Percentiles rank a stretch among this genome's conserved stretches.
Evolutionary conservation across 2,113 vertebrate species (phyloP).

Genomic region (Microtus richardsoni): DNA sequence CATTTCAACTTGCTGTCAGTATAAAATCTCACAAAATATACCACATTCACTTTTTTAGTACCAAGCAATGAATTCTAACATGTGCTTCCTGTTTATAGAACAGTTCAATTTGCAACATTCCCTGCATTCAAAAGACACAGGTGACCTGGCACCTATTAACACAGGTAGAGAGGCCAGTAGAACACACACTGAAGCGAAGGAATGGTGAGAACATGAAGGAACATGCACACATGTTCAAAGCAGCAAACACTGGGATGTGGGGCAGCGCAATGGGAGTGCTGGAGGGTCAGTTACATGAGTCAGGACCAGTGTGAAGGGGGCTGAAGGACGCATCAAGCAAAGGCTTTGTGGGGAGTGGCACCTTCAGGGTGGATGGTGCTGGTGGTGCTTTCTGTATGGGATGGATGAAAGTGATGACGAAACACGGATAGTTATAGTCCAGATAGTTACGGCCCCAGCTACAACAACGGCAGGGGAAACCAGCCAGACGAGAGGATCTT

Average conservation of each 20-base stretch:
- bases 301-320: rapidly evolving
- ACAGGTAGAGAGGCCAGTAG: neutral
- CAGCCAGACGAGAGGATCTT: neutral
- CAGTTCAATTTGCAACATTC: neutral
- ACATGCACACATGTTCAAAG: neutral
- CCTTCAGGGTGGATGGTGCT: neutral
- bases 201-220: neutral
- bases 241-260: neutral
- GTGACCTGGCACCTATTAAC: too few relatives aligned
- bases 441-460: neutral
- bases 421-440: neutral
- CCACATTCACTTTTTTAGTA: neutral
- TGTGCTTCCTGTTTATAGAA: neutral
- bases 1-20: neutral
- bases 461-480: neutral
- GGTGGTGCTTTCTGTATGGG: neutral
- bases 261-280: rapidly evolving
- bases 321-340: neutral
- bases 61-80: neutral
- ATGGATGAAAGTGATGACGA: neutral
- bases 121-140: neutral
- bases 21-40: neutral
- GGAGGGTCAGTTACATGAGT: neutral
- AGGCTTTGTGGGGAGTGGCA: neutral
- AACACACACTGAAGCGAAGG: neutral